Conservation (phyloP, 2,888 invertebrate genomes). For the Stenolophus ochropezus region DNA sequence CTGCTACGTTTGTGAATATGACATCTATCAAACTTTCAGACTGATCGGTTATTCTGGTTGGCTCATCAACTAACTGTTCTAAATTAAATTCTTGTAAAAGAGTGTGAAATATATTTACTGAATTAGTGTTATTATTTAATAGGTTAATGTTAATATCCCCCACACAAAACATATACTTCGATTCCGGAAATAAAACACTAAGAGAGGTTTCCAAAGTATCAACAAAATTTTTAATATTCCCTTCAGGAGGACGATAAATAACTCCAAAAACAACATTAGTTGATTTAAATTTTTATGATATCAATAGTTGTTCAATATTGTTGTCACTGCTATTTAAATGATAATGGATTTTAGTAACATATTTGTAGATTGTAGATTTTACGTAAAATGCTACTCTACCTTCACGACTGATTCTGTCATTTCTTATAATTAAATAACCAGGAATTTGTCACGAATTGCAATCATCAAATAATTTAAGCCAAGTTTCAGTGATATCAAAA, state of each 20-base stretch:
- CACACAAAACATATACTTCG: conserved; percentile 14
- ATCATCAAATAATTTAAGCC: background rate
- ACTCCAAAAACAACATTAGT: background rate
- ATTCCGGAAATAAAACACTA: background rate
- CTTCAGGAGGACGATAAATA: background rate
- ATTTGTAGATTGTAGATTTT: background rate
- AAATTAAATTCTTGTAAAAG: conserved; percentile 24
- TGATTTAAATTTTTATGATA: background rate
- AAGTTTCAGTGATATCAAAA: background rate
- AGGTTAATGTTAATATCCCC: conserved; percentile 47
- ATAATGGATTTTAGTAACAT: background rate
- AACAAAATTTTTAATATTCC: conserved; percentile 3
- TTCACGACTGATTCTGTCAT: background rate
- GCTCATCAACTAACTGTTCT: conserved; percentile 12
- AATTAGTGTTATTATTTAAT: conserved; percentile 2
- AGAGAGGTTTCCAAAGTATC: conserved; percentile 13
- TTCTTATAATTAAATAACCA: background rate
- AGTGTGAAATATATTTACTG: background rate
- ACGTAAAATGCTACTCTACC: background rate
- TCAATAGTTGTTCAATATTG: background rate
- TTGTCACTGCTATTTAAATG: background rate
- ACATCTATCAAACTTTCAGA: conserved; percentile 37
- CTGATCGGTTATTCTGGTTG: background rate
- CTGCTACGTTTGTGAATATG: background rate
- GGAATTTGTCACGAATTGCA: background rate